Conservation (phyloP, 2,888 invertebrate genomes). For the Melinaea menophilus region DNA sequence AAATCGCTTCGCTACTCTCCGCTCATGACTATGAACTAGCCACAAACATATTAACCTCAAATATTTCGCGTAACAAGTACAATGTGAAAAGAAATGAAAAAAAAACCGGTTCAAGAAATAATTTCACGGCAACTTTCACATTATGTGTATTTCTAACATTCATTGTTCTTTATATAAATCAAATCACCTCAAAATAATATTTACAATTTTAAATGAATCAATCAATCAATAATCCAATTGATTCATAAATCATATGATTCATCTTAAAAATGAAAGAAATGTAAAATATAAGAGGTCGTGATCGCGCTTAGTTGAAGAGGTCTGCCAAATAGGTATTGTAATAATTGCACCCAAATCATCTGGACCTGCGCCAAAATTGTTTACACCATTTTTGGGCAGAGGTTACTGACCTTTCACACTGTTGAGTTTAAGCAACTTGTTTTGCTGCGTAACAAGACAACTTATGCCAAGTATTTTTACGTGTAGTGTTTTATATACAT, state of each 20-base stretch:
- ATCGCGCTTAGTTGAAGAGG: neutral
- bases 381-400: slow-evolving; percentile 5
- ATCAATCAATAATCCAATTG: too few species aligned
- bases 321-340: slow-evolving; percentile 1
- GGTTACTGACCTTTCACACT: slow-evolving; percentile 6
- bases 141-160: too few species aligned
- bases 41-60: slow-evolving; percentile 5
- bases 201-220: too few species aligned
- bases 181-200: too few species aligned
- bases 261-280: too few species aligned
- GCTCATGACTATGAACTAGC: neutral
- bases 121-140: neutral
- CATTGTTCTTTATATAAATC: too few species aligned
- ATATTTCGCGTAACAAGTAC: slow-evolving; percentile 8
- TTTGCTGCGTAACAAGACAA: too few species aligned
- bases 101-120: slow-evolving; percentile 4
- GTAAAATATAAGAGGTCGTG: too few species aligned
- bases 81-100: neutral
- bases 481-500: too few species aligned
- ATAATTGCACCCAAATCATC: neutral
- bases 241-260: neutral
- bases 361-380: slow-evolving; percentile 6
- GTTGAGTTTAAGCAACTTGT: neutral
- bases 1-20: slow-evolving; percentile 2
- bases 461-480: too few species aligned